A percentile compares a stretch with the other conserved stretches of the same genome.
phyloP scores from a whole-genome alignment of 2,113 vertebrate species.

The Amazona guildingii region DNA sequence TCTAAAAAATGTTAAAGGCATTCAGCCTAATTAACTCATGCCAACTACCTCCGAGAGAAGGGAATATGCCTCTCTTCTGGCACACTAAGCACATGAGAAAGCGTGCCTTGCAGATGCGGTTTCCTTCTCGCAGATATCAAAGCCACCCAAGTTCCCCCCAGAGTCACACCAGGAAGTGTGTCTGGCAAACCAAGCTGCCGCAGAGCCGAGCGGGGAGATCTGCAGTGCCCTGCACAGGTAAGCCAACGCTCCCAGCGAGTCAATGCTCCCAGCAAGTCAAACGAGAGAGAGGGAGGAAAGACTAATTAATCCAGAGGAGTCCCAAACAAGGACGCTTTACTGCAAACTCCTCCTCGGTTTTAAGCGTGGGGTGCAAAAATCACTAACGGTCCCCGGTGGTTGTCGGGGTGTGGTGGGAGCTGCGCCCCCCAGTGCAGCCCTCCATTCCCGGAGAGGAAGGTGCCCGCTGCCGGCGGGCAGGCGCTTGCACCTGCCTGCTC shows the following conservation, averaged over 20 bases:
- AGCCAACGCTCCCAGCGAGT: neutral
- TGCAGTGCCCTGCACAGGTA: neutral
- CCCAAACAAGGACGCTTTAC: neutral
- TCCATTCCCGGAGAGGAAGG: neutral
- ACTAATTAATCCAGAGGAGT: neutral
- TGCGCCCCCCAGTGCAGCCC: neutral
- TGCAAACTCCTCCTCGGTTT: neutral
- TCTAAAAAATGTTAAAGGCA: neutral
- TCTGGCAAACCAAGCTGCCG: neutral
- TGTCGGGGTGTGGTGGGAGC: neutral
- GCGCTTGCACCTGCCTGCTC: neutral
- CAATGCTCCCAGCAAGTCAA: neutral
- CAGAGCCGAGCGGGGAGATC: neutral
- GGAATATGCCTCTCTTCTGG: neutral
- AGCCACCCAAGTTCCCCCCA: neutral
- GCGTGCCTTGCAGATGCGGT: neutral
- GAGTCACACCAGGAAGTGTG: neutral
- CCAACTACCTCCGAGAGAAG: fast-evolving
- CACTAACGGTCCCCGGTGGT: neutral
- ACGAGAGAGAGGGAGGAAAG: neutral
- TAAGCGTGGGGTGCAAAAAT: neutral
- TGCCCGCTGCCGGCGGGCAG: neutral
- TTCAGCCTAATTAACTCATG: neutral
- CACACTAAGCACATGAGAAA: neutral
- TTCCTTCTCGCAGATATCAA: neutral